phyloP scores from a whole-genome alignment of 1,140 invertebrate species.

The Drosophila parabipectinata region DNA sequence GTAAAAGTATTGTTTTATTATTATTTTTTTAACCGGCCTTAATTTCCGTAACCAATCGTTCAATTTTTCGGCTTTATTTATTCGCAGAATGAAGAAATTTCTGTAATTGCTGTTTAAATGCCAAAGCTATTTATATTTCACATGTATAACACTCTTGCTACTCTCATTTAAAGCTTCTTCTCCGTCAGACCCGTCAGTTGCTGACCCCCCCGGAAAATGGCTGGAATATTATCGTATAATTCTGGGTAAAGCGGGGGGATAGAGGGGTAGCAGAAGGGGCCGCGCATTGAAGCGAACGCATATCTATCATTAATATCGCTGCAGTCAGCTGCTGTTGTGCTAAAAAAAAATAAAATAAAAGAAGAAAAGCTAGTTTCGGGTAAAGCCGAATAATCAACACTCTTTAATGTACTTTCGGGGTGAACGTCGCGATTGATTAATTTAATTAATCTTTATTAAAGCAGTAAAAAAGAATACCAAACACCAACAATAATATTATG shows the following conservation, averaged over 20 bases:
- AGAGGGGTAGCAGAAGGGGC: neutral
- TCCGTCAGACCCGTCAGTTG: neutral
- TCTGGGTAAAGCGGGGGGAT: slow-evolving; percentile 21
- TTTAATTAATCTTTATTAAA: too few species aligned
- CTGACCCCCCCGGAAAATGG: slow-evolving; percentile 9
- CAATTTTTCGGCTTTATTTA: neutral
- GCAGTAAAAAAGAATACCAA: too few species aligned
- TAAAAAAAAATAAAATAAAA: slow-evolving; percentile 33
- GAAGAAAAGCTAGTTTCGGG: neutral
- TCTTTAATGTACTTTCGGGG: neutral
- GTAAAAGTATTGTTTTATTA: too few species aligned
- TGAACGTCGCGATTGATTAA: too few species aligned
- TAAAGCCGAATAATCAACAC: neutral
- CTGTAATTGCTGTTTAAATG: slow-evolving; percentile 41
- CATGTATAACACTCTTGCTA: neutral
- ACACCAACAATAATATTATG: too few species aligned
- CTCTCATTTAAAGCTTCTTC: slow-evolving; percentile 41
- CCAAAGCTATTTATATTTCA: slow-evolving; percentile 24
- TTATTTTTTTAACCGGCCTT: neutral
- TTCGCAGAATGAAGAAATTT: neutral
- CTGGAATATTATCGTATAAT: slow-evolving; percentile 69
- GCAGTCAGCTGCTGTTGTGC: slow-evolving; percentile 80
- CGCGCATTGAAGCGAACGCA: slow-evolving; percentile 75
- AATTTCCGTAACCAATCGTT: too few species aligned
- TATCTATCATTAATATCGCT: slow-evolving; percentile 82